Base-by-base conservation (phyloP, 2,888 invertebrate species). In the Lasioglossum leucozonium region DNA sequence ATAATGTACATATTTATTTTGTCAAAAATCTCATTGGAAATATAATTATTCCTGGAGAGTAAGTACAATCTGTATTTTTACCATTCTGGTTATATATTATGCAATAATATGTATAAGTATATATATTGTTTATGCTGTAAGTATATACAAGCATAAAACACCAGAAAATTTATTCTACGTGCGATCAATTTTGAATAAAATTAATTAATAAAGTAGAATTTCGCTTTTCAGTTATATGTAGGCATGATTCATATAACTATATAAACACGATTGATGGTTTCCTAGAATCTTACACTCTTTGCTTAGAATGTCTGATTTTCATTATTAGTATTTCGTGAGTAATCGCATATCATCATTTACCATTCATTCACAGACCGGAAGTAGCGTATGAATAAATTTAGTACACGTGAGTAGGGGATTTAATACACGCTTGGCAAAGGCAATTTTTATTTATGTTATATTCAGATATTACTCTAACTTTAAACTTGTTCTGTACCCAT, bases 281-380 rank as follows among this genome's bases (percentile, higher is more conserved):
- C 51, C 10, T 55, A 18, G 42, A 72, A 85, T 40, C 22, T 62
- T 16, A 34, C 69, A 62, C 26, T 10, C 30, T 22, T 77, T 79
- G 65, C 47, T 55, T 26, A 44, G 42, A 73, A 44, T 30, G 67
- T 72, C 2, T 77, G 42, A 37, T 78, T 51, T 40, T 37, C 30
- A 67, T 47, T 79, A 55, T 16, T 75, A 79, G 71, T 51, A 77
- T 77, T 77, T 80, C 42, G 72, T 87, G 86, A 87, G 22, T 86
- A 79, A 87, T 42, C 58, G 22, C 65, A 18, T 67, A 58, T 77
- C 77, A 72, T 62, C 77, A 30, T 78, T 65, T 76, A 76, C 74
- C 80, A 84, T 82, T 78, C 76, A 79, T 72, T 84, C 84, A 77
- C 55, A 65, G 72, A 58, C 72, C 77, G 83, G 82, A 87, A 84